phyloP scores from a whole-genome alignment of 2,888 invertebrate genomes.

The Tetropium fuscum region DNA sequence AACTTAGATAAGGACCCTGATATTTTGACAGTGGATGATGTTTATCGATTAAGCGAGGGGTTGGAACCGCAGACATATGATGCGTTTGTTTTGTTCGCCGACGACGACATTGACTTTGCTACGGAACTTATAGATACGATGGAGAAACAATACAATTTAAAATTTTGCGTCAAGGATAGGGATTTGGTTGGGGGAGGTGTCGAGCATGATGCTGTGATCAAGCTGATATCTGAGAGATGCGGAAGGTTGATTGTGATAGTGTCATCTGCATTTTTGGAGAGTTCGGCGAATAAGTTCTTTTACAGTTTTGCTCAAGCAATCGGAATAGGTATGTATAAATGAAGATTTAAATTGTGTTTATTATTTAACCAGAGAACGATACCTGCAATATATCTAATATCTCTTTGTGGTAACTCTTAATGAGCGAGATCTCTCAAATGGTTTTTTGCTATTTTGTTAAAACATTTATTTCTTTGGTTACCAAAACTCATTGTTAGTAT shows the following conservation, averaged over 20 bases:
- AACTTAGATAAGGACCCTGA: conserved; percentile 51
- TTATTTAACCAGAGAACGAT: no score
- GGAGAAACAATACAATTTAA: conserved; percentile 72
- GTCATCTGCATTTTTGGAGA: conserved; percentile 84
- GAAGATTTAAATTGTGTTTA: no score
- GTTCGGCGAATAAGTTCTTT: conserved; percentile 82
- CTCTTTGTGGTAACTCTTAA: no score
- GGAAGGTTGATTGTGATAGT: conserved; percentile 82
- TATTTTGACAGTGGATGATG: conserved; percentile 59
- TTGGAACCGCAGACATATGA: conserved; percentile 75
- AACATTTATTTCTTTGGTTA: no score
- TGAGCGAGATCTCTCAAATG: no score
- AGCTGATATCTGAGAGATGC: conserved; percentile 82
- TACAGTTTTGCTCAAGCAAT: conserved; percentile 84
- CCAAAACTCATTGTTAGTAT: no score
- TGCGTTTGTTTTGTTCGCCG: conserved; percentile 82
- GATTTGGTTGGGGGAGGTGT: conserved; percentile 80
- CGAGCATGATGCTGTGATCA: conserved; percentile 78
- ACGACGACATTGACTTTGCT: conserved; percentile 80
- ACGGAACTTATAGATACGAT: conserved; percentile 73
- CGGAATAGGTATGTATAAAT: conserved; percentile 75
- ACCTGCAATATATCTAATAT: no score
- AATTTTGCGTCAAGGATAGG: conserved; percentile 80
- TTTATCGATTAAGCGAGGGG: conserved; percentile 46
- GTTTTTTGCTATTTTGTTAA: no score